Evolutionary conservation across 1,140 invertebrate genomes (phyloP).

Genomic region (Ostrea edulis): DNA sequence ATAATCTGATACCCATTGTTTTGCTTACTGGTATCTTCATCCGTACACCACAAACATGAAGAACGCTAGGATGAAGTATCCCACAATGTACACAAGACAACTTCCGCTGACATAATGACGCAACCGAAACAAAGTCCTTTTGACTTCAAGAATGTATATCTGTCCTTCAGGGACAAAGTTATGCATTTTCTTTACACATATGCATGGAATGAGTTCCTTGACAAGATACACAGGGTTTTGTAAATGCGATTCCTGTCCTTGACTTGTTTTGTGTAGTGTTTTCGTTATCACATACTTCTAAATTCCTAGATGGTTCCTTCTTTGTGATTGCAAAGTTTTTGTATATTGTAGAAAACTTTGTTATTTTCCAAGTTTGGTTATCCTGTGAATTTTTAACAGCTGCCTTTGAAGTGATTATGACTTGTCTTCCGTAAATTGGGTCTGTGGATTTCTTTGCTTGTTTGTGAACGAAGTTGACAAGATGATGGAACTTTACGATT

Average conservation of each 20-base stretch:
- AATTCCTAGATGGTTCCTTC: neutral
- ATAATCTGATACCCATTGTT: no score
- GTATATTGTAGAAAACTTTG: constrained; percentile 13
- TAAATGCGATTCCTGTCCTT: no score
- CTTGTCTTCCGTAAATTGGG: no score
- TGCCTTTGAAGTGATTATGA: no score
- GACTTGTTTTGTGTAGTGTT: neutral
- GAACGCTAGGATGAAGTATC: constrained; percentile 45
- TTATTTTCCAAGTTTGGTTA: neutral
- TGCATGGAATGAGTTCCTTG: neutral
- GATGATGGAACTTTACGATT: no score
- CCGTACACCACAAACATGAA: no score
- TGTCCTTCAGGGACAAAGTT: neutral
- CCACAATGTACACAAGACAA: constrained; percentile 40
- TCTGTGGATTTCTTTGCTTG: no score
- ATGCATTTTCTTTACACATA: neutral
- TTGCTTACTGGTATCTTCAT: no score
- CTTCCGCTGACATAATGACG: constrained; percentile 37
- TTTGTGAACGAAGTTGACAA: no score
- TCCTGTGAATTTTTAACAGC: no score
- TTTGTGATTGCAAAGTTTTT: neutral
- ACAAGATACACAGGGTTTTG: constrained; percentile 28
- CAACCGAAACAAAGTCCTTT: constrained; percentile 43
- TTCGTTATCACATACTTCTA: neutral
- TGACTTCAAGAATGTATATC: no score